Evolutionary conservation across 2,888 invertebrate species (phyloP).

Genomic region (Cantharis lateralis): DNA sequence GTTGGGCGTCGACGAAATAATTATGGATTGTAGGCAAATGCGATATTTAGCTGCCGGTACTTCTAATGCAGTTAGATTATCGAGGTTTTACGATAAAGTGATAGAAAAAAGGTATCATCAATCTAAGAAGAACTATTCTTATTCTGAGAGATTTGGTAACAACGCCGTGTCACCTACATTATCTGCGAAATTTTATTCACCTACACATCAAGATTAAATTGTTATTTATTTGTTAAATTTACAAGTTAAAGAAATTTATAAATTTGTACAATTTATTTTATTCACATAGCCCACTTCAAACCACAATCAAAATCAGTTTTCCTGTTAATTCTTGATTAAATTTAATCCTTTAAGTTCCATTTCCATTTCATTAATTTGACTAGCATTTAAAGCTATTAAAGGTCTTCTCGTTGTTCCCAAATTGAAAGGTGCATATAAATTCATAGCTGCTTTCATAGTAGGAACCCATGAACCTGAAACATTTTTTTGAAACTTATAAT

Average conservation of each 20-base stretch:
- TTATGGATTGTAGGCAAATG: slow-evolving; percentile 73
- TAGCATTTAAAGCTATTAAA: slow-evolving; percentile 56
- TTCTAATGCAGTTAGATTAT: slow-evolving; percentile 90
- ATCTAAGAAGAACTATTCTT: slow-evolving; percentile 46
- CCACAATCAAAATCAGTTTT: neutral
- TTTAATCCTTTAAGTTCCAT: slow-evolving; percentile 44
- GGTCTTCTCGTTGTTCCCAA: slow-evolving; percentile 68
- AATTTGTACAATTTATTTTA: neutral
- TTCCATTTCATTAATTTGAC: slow-evolving; percentile 44
- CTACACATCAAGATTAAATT: slow-evolving; percentile 42
- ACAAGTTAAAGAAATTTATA: neutral
- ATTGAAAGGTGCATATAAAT: slow-evolving; percentile 62
- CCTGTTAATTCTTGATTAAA: neutral
- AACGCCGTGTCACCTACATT: slow-evolving; percentile 47
- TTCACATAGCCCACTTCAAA: neutral
- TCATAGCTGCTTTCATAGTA: slow-evolving; percentile 73
- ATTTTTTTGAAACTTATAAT: no score
- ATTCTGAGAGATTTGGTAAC: slow-evolving; percentile 47
- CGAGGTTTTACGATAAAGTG: slow-evolving; percentile 92
- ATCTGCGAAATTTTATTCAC: slow-evolving; percentile 53
- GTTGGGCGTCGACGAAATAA: slow-evolving; percentile 92
- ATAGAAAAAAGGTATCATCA: slow-evolving; percentile 60
- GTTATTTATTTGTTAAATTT: neutral
- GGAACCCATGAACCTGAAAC: slow-evolving; percentile 68
- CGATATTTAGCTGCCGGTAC: slow-evolving; percentile 92